Evolutionary conservation across 2,797 vertebrate genomes (phyloP), one percentile per base, ranked within the genome.

Genomic region (Euthynnus affinis): DNA sequence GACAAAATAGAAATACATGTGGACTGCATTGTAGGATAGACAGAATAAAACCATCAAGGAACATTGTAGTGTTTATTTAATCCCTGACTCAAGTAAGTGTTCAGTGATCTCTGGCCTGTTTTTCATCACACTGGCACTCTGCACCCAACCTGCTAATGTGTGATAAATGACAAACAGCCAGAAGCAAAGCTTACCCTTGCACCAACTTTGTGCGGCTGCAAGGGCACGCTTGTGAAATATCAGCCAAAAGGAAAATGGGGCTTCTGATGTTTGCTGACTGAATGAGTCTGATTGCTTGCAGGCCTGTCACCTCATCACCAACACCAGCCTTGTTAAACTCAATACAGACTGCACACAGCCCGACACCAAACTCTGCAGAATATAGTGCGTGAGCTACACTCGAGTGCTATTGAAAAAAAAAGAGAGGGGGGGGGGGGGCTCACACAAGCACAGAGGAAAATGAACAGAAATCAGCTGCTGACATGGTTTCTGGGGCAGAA

Each of bases 101-200:
- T 60, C n/a, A 40, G 9, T 3, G 17, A 57, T 55, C 68, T 77
- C n/a, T 42, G 72, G 55, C 57, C 61, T 86, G 80, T 56, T 84
- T 87, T 82, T 67, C 48, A 71, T 86, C 84, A 82, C 46, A 23
- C 34, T 76, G 77, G 68, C 74, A 80, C 57, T 23, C 48, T 74
- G 66, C 57, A 52, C n/a, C 64, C 56, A 80, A 85, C 81, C 80
- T 87, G 81, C 59, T 82, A 88, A 89, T 83, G 80, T 88, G 80
- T 76, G 57, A 90, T 87, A 90, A 92, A 90, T 81, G 78, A 91
- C 85, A 87, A 85, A 80, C 65, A 53, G 85, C 85, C 78, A 68
- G 61, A 34, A 78, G 85, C 82, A 6, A 60, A 73, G 85, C 9
- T 53, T 80, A 82, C 69, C 89, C 83, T 88, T 86, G 76, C 81